Evolutionary conservation across 1,140 invertebrate species (phyloP).

Genomic region (Apis laboriosa): DNA sequence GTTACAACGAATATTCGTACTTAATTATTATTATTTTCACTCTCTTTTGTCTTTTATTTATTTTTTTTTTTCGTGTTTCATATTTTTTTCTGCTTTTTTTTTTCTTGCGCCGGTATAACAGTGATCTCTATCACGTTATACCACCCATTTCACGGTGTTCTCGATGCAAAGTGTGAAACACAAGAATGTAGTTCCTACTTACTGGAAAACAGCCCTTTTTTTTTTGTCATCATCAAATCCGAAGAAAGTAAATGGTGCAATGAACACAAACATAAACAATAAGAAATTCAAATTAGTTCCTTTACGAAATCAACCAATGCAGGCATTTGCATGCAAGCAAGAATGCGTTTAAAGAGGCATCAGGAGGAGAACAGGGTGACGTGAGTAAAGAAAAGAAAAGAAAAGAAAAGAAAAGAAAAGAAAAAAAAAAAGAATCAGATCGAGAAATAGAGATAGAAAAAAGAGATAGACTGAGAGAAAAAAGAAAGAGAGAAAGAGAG

Average conservation of each 20-base stretch:
- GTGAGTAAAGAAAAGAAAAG: not conserved
- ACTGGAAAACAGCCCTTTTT: slow-evolving; percentile 89
- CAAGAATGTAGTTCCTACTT: slow-evolving; percentile 84
- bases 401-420: too few relatives aligned
- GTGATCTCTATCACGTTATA: slow-evolving; percentile 55
- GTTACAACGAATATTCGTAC: slow-evolving; percentile 54
- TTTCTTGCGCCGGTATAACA: slow-evolving; percentile 59
- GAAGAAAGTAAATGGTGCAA: slow-evolving; percentile 88
- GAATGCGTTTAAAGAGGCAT: slow-evolving; percentile 74
- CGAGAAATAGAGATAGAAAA: slow-evolving; percentile 5
- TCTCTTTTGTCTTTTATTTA: slow-evolving; percentile 14
- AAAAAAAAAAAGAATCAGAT: slow-evolving; percentile 28
- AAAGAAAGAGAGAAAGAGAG: not conserved
- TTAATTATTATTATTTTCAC: slow-evolving; percentile 18
- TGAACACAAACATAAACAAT: slow-evolving; percentile 87
- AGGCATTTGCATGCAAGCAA: slow-evolving; percentile 79
- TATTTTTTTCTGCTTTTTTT: slow-evolving; percentile 31
- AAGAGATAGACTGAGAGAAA: not conserved
- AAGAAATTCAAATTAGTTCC: slow-evolving; percentile 83
- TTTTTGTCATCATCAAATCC: slow-evolving; percentile 84
- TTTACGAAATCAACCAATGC: slow-evolving; percentile 79
- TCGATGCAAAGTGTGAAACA: slow-evolving; percentile 68
- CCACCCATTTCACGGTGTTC: slow-evolving; percentile 25
- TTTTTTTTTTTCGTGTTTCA: slow-evolving; percentile 15
- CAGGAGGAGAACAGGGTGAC: slow-evolving; percentile 38